Percentiles rank a stretch among this genome's conserved stretches.
phyloP scores from a whole-genome alignment of 2,113 vertebrate species.

The Condylura cristata region DNA sequence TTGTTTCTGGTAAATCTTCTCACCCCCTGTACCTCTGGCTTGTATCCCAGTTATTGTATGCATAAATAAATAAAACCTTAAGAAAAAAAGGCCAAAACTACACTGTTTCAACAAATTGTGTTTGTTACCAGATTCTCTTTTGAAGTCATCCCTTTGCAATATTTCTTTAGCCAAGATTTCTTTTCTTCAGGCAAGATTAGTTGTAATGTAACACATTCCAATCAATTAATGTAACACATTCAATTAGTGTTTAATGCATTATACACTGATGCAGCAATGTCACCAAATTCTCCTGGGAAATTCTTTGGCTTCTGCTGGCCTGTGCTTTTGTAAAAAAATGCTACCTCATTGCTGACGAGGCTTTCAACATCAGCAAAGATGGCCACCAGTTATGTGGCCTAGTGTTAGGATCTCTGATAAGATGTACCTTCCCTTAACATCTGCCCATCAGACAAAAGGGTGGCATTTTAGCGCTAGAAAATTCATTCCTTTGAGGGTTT shows the following conservation, averaged over 20 bases:
- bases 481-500: not conserved
- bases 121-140: slow-evolving; percentile 1
- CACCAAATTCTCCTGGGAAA: slow-evolving; percentile 27
- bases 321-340: slow-evolving; percentile 15
- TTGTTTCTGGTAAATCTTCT: too few species aligned
- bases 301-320: not conserved
- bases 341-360: not conserved
- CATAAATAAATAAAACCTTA: too few species aligned
- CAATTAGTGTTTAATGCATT: not conserved
- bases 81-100: not conserved
- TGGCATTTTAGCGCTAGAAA: not conserved
- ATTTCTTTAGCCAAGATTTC: not conserved
- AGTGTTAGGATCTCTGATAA: not conserved
- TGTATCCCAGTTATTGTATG: too few species aligned
- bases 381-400: not conserved
- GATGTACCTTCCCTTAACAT: not conserved
- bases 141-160: not conserved
- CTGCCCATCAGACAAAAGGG: not conserved
- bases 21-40: too few species aligned
- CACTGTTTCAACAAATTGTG: not conserved
- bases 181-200: slow-evolving; percentile 25
- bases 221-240: too few species aligned
- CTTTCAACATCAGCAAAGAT: slow-evolving; percentile 37
- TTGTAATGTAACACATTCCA: not conserved
- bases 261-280: slow-evolving; percentile 2